Percentiles rank a stretch among this genome's conserved stretches.
Conservation (phyloP, 2,113 vertebrate genomes). For the Tenebrosternarchus preto region DNA sequence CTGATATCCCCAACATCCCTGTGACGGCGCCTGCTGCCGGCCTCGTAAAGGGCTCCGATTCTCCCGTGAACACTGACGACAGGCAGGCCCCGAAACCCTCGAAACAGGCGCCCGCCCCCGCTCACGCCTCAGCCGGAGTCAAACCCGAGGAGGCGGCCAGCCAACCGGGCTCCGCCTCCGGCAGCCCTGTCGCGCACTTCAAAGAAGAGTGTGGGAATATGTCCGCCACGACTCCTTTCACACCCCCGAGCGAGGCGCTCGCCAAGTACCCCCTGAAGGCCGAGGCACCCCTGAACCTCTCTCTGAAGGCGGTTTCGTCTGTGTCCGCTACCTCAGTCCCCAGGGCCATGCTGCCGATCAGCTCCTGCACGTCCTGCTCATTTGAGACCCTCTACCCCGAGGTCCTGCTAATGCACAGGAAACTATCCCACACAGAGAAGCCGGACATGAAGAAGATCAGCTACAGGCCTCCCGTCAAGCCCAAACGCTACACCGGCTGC, state of each 20-base stretch:
- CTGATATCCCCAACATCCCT: slow-evolving; percentile 65
- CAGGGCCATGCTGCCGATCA: slow-evolving; percentile 68
- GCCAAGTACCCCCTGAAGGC: slow-evolving; percentile 52
- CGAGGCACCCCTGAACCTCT: slow-evolving; percentile 85
- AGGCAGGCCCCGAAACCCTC: slow-evolving; percentile 66
- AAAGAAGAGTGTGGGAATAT: slow-evolving; percentile 52
- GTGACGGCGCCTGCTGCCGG: slow-evolving; percentile 50
- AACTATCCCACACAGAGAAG: slow-evolving; percentile 85
- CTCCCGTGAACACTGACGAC: slow-evolving; percentile 44
- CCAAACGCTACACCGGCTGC: slow-evolving; percentile 84
- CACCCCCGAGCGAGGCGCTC: slow-evolving; percentile 38
- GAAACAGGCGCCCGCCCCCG: slow-evolving; percentile 71
- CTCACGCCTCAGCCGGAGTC: slow-evolving; percentile 10
- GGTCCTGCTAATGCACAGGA: slow-evolving; percentile 88
- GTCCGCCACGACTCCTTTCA: slow-evolving; percentile 33
- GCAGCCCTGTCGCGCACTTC: slow-evolving; percentile 41
- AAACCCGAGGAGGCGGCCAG: slow-evolving; percentile 49
- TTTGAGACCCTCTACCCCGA: slow-evolving; percentile 91
- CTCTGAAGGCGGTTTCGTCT: slow-evolving; percentile 69
- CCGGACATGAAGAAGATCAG: slow-evolving; percentile 70
- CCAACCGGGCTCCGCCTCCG: not conserved
- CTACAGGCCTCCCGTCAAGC: slow-evolving; percentile 60
- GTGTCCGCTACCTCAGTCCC: slow-evolving; percentile 67
- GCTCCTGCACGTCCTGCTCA: slow-evolving; percentile 81
- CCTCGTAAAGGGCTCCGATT: slow-evolving; percentile 31